A percentile compares a stretch with the other conserved stretches of the same genome.
phyloP scores from a whole-genome alignment of 2,113 vertebrate species.

The Pygoscelis antarcticus region DNA sequence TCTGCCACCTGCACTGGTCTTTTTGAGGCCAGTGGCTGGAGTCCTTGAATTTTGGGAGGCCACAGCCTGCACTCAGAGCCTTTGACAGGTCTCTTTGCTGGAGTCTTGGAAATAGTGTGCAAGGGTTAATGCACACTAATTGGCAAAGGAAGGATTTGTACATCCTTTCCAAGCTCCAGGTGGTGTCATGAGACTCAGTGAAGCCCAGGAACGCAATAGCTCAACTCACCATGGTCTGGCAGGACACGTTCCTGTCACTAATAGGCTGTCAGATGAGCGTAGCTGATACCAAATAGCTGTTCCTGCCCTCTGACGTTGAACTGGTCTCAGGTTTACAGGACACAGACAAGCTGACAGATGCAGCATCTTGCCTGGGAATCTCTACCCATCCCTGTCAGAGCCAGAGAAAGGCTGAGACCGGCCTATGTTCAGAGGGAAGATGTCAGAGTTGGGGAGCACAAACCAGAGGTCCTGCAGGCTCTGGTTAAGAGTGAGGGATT shows the following conservation, averaged over 20 bases:
- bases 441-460: neutral
- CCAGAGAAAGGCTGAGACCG: neutral
- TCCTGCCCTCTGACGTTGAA: neutral
- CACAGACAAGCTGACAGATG: neutral
- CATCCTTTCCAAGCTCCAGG: neutral
- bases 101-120: neutral
- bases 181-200: neutral
- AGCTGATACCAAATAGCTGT: neutral
- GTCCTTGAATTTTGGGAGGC: neutral
- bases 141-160: neutral
- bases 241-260: neutral
- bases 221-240: fast-evolving
- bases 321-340: neutral
- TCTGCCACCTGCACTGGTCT: neutral
- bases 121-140: neutral
- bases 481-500: neutral
- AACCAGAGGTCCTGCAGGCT: neutral
- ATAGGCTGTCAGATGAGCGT: neutral
- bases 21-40: neutral
- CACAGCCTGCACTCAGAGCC: neutral
- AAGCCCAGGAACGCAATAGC: neutral
- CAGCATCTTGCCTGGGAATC: neutral
- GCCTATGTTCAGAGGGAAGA: neutral
- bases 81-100: neutral
- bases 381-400: neutral